Conservation (phyloP, 2,113 vertebrate species). For the Zosterops pallidus region DNA sequence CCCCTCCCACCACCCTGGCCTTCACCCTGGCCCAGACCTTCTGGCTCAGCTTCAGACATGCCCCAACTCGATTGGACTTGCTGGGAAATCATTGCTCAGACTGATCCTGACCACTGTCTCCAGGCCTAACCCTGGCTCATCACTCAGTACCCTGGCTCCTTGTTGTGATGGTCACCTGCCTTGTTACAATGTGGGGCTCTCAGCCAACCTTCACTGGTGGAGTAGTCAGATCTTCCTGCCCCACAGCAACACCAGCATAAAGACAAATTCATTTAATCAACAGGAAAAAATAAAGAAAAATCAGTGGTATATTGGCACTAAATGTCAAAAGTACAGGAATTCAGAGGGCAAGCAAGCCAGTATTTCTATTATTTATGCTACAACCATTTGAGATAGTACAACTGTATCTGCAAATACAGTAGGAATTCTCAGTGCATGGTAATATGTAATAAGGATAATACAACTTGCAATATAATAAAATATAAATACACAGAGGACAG, state of each 20-base stretch:
- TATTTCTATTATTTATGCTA: background rate
- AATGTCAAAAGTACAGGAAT: background rate
- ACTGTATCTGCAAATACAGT: background rate
- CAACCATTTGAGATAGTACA: background rate
- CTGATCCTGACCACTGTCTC: background rate
- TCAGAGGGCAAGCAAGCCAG: background rate
- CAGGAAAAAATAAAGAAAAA: background rate
- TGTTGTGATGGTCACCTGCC: background rate
- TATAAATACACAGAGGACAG: background rate
- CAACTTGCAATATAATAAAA: background rate
- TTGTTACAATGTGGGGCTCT: fast-evolving
- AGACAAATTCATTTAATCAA: background rate
- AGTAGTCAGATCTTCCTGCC: background rate
- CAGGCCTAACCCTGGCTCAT: background rate
- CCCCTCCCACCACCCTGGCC: background rate
- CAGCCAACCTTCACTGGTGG: background rate
- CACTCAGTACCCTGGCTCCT: background rate
- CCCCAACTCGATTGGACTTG: fast-evolving
- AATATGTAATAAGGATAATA: background rate
- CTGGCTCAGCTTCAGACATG: background rate
- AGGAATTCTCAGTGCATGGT: background rate
- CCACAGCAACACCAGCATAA: background rate
- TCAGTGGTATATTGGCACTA: background rate
- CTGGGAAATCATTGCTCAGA: background rate
- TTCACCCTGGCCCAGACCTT: background rate